Percentiles rank a stretch among this genome's conserved stretches.
Evolutionary conservation across 2,113 vertebrate genomes (phyloP).

Genomic region (Emydocephalus ijimae): DNA sequence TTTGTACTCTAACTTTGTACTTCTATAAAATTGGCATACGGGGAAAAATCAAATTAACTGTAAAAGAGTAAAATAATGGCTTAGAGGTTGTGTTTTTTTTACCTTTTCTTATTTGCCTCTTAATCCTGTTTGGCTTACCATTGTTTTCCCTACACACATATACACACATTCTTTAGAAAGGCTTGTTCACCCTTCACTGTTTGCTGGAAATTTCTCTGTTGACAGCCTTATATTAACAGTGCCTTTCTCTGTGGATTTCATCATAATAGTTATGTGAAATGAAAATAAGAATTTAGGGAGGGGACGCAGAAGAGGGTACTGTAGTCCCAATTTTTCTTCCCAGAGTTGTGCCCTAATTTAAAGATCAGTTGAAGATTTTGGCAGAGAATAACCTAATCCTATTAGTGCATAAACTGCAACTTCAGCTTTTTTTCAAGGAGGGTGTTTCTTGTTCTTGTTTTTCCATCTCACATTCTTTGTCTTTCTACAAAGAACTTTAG

Average conservation of each 20-base stretch:
- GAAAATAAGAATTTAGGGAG: not conserved
- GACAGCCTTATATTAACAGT: not conserved
- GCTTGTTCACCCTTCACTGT: not conserved
- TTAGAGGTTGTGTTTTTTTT: not conserved
- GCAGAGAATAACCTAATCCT: conserved; percentile 19
- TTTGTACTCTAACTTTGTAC: not conserved
- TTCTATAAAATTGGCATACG: not conserved
- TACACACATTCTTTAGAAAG: not conserved
- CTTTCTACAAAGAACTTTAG: not conserved
- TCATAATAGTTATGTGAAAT: not conserved
- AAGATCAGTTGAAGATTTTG: not conserved
- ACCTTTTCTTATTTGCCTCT: not conserved
- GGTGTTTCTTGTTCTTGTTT: not conserved
- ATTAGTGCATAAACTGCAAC: conserved; percentile 28
- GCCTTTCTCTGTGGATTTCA: not conserved
- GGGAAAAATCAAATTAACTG: not conserved
- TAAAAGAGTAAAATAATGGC: not conserved
- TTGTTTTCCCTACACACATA: too few relatives aligned
- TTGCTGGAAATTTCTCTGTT: not conserved
- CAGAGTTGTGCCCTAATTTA: conserved; percentile 19
- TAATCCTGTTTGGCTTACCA: not conserved
- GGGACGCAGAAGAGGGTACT: not conserved
- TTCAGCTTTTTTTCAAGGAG: conserved; percentile 5
- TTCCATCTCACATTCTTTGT: not conserved
- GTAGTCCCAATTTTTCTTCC: conserved; percentile 1